Base-by-base conservation (phyloP, 2,888 invertebrate species). In the Synergus umbraculus region DNA sequence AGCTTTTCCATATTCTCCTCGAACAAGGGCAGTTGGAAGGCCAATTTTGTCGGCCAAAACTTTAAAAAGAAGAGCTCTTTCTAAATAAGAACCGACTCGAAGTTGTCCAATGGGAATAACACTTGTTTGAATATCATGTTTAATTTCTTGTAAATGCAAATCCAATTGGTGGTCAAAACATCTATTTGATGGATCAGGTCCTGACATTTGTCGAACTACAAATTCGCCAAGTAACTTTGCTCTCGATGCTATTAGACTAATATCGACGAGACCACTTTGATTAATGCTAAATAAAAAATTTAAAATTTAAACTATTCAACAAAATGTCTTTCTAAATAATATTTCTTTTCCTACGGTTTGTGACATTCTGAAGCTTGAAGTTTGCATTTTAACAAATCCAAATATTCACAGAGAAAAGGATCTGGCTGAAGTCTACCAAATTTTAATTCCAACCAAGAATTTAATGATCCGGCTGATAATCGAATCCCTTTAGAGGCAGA, bases 21-120 rank as follows among this genome's bases (percentile, higher is more conserved):
- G 93, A 80, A 93, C 93, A 79, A 96, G 86, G 0, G 94, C 93
- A 77, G 94, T 94, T 0, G 95, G 95, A 81, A 96, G 83, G 0
- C 94, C 94, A 37, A 94, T 89, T 64, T 94, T 93, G 88, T 96
- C 96, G 0, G 95, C 95, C 41, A 96, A 89, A 1, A 93, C 93
- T 89, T 96, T 96, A 91, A 95, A 96, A 37, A 96, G 92, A 4
- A 96, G 67, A 0, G 95, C 94, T 1, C 95, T 92, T 86, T 95
- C 95, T 64, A 95, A 91, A 18, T 93, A 92, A 0, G 94, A 94
- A 1, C 95, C 95, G 66, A 93, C 93, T 12, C 93, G 93, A 76
- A 95, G 90, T 86, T 89, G 91, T 0, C 95, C 95, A 4, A 95
- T 80, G 0, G 95, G 95, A 9, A 95, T 92, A 5, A 95, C 92